Conservation (phyloP, 2,797 vertebrate genomes). For the Pseudochirops cupreus region DNA sequence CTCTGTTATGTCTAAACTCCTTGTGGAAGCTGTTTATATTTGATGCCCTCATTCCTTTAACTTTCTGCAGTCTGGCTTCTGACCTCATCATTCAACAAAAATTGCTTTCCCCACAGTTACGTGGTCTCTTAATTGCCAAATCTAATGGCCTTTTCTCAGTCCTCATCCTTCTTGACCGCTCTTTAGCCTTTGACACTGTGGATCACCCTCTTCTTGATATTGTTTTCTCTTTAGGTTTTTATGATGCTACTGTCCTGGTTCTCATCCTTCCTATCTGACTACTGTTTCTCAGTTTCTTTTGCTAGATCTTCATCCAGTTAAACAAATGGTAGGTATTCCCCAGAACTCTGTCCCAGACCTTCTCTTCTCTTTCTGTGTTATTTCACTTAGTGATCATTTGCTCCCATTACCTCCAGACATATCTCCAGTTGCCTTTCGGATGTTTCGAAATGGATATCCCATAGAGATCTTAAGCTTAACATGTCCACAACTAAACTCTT, state of each 20-base stretch:
- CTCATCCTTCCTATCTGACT: neutral
- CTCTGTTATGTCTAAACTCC: neutral
- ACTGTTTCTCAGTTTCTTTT: neutral
- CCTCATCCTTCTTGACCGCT: neutral
- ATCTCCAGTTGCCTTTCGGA: neutral
- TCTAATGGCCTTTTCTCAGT: neutral
- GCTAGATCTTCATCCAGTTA: neutral
- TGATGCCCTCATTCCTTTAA: neutral
- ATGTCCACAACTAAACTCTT: neutral
- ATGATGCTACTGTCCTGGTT: neutral
- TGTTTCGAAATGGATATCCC: neutral
- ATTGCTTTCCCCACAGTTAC: neutral
- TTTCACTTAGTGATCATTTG: neutral
- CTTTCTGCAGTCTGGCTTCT: neutral
- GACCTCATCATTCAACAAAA: neutral
- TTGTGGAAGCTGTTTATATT: neutral
- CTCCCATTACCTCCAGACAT: neutral
- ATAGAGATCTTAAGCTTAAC: neutral
- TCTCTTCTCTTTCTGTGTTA: neutral
- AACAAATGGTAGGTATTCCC: neutral
- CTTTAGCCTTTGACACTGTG: neutral
- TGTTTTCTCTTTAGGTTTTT: neutral
- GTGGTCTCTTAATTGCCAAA: neutral
- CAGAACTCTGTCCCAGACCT: neutral
- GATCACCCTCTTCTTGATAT: neutral